Conservation (phyloP, 2,113 vertebrate species). For the Pygoscelis adeliae region DNA sequence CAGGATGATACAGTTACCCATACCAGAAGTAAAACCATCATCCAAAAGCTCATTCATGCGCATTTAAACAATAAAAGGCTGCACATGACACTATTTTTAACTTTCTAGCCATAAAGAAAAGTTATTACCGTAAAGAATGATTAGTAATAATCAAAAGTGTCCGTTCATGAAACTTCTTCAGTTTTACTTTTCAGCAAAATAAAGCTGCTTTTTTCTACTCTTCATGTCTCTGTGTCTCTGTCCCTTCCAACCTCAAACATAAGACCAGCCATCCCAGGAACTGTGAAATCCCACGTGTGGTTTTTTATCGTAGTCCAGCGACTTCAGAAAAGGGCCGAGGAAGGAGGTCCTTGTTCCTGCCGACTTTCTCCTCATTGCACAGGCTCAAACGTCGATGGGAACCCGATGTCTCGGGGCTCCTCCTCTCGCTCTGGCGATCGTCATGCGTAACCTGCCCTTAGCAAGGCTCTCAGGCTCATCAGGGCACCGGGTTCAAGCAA, state of each 20-base stretch:
- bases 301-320: not conserved
- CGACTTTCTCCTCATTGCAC: not conserved
- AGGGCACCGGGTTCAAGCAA: not conserved
- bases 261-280: not conserved
- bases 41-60: not conserved
- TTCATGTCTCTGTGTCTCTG: not conserved
- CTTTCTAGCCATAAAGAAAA: not conserved
- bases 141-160: not conserved
- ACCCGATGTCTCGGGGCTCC: not conserved
- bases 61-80: not conserved
- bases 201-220: not conserved
- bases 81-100: fast-evolving
- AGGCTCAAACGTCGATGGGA: not conserved
- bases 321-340: not conserved
- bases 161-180: not conserved
- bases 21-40: not conserved
- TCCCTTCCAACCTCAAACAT: not conserved
- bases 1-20: not conserved
- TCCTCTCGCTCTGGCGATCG: not conserved
- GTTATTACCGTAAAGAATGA: not conserved
- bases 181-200: not conserved
- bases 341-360: not conserved
- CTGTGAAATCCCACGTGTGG: not conserved
- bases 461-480: fast-evolving
- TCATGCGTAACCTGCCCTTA: not conserved